Percentiles rank a stretch among this genome's conserved stretches.
phyloP scores from a whole-genome alignment of 2,797 vertebrate genomes.

The Sphenopsis melanotis region DNA sequence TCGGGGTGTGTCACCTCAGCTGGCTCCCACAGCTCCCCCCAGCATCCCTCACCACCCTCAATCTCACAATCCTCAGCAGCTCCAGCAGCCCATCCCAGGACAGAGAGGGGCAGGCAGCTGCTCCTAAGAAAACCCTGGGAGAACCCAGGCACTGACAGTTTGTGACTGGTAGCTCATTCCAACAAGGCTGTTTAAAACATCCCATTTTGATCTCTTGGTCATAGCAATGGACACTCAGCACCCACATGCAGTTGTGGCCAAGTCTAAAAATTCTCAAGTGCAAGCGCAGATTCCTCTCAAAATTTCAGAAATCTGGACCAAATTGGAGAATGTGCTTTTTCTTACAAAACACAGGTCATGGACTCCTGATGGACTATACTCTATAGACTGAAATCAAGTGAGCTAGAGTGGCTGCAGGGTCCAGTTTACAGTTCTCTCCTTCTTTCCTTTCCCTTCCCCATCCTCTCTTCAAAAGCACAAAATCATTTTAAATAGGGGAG shows the following conservation, averaged over 20 bases:
- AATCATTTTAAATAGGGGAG: neutral
- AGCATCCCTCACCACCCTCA: neutral
- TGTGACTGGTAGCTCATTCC: neutral
- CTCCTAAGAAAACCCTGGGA: neutral
- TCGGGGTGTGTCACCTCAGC: accelerated
- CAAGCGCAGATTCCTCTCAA: neutral
- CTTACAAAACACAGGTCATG: neutral
- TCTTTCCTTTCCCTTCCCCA: neutral
- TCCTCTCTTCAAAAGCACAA: neutral
- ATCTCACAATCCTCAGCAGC: neutral
- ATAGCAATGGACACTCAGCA: neutral
- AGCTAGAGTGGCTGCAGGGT: neutral
- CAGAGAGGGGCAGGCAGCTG: neutral
- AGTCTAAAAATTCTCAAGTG: neutral
- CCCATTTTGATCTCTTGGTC: neutral
- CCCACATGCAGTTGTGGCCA: accelerated
- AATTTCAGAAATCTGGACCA: neutral
- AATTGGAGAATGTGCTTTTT: neutral
- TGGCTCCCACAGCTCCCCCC: neutral
- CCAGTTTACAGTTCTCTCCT: neutral
- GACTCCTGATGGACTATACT: neutral
- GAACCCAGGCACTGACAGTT: accelerated
- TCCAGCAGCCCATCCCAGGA: neutral
- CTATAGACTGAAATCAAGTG: neutral
- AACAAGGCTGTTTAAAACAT: neutral